Percentiles rank a stretch among this genome's conserved stretches.
phyloP scores from a whole-genome alignment of 1,140 invertebrate species.

The Ceratoteleas bidentatus region DNA sequence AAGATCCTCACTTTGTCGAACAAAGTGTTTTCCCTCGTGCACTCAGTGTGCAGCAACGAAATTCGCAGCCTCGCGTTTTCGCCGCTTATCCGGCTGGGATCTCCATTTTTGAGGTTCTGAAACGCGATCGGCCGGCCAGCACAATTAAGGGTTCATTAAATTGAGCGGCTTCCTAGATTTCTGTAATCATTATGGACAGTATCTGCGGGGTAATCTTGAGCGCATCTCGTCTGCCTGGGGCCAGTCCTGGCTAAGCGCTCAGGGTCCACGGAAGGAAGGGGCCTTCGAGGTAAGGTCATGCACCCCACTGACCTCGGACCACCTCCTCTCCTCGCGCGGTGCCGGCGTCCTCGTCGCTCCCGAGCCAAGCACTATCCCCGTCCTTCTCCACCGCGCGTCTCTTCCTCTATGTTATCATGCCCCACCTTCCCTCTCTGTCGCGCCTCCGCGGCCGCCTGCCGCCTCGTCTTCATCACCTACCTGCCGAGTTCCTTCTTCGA shows the following conservation, averaged over 20 bases:
- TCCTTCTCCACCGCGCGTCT: conserved; percentile 16
- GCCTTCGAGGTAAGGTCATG: conserved; percentile 80
- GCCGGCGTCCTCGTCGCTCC: conserved; percentile 30
- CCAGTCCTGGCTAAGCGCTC: conserved; percentile 67
- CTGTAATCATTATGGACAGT: conserved; percentile 80
- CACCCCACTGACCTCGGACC: conserved; percentile 81
- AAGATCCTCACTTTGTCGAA: background rate
- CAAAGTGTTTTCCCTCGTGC: background rate
- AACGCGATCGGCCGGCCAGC: conserved; percentile 33
- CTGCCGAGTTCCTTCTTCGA: conserved; percentile 53
- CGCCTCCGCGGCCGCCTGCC: conserved; percentile 29
- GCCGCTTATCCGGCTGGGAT: conserved; percentile 32
- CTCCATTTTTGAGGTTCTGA: conserved; percentile 49
- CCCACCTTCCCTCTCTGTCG: conserved; percentile 55
- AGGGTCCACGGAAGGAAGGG: conserved; percentile 80
- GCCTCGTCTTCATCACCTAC: conserved; percentile 59
- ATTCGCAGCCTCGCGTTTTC: conserved; percentile 29
- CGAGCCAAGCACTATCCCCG: conserved; percentile 16
- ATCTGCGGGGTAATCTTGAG: conserved; percentile 79
- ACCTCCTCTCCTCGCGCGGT: conserved; percentile 70
- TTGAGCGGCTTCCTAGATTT: conserved; percentile 79
- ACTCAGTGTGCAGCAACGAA: conserved; percentile 12
- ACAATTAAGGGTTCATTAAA: conserved; percentile 78
- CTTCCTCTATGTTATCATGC: conserved; percentile 47
- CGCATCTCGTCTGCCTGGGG: conserved; percentile 79